Base-by-base conservation (phyloP, 2,888 invertebrate species). In the Mesorhabditis sp. region DNA sequence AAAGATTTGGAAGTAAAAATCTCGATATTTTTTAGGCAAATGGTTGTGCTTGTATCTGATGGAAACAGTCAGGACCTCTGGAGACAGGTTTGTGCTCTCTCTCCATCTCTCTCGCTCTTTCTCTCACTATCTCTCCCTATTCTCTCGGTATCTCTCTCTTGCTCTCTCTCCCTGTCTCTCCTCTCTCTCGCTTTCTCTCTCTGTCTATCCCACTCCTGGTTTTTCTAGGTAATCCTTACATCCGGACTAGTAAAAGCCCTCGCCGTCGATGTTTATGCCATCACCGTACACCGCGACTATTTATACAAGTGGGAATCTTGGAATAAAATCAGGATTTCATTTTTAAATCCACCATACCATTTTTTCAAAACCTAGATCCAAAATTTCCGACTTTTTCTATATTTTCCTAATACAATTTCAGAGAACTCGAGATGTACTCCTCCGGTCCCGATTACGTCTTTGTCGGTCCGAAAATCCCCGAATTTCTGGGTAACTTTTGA, bases 21-120 rank as follows among this genome's bases (percentile, higher is more conserved):
- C 28, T 10, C 50, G 4, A 58, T 13, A 41, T 62, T n/a, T 69
- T 65, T 65, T 68, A 77, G 77, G 45, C 75, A 74, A 44, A 72
- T 81, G 62, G 72, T 83, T 5, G 78, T 82, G 13, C 70, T 82
- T 44, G 66, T 82, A 5, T 80, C 81, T 4, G 82, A 82, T 63
- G 82, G 81, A 15, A 82, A 75, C 71, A 74, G 74, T 44, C 81
- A 82, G 67, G 81, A 82, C 64, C 65, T 68, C 6, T 82, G 81
- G 79, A 67, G 72, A 7, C 70, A 68, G 7, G 77, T 77, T 28
- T 1, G 28, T 28, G 28, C 28, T 28, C 28, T 28, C 28, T 28
- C 28, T 28, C 28, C 1, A 1, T 28, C 28, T 28, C 28, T 28
- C 28, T 28, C 28, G 28, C 28, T 28, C 28, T 28, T 2, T 28